A percentile compares a stretch with the other conserved stretches of the same genome.
phyloP scores from a whole-genome alignment of 2,888 invertebrate species.

The Xestobium rufovillosum region DNA sequence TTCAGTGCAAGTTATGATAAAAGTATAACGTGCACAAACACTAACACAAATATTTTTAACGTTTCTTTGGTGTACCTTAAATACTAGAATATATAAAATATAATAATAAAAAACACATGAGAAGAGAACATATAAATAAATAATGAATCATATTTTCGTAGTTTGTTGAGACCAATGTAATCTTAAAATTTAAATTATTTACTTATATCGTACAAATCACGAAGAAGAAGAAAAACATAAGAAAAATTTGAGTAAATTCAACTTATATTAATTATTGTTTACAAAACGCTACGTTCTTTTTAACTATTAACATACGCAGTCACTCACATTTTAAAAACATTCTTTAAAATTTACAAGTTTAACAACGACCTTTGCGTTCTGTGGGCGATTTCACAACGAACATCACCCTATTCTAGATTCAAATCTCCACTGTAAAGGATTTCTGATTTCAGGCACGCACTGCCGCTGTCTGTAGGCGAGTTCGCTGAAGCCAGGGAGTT shows the following conservation, averaged over 20 bases:
- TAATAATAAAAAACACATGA: conserved; percentile 35
- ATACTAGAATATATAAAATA: conserved; percentile 39
- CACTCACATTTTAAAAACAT: too few relatives aligned
- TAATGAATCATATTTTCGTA: conserved; percentile 36
- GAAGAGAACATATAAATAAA: conserved; percentile 36
- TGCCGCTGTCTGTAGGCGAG: conserved; percentile 58
- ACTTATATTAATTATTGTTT: too few relatives aligned
- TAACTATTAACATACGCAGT: too few relatives aligned
- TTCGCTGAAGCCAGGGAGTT: conserved; percentile 64
- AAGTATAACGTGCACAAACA: conserved; percentile 29
- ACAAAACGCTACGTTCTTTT: too few relatives aligned
- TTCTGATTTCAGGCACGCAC: conserved; percentile 61
- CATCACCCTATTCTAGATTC: conserved; percentile 30
- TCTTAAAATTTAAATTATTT: conserved; percentile 19
- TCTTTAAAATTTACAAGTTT: too few relatives aligned
- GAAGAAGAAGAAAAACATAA: too few relatives aligned
- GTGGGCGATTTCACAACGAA: too few relatives aligned
- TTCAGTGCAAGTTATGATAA: conserved; percentile 26
- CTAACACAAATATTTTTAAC: conserved; percentile 35
- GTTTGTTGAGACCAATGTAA: conserved; percentile 38
- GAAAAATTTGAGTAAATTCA: too few relatives aligned
- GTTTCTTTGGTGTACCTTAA: conserved; percentile 43
- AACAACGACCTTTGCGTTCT: too few relatives aligned
- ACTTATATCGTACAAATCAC: too few relatives aligned
- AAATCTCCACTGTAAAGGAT: conserved; percentile 38